Evolutionary conservation across 2,797 vertebrate species (phyloP).

Genomic region (Hyperoplus immaculatus): DNA sequence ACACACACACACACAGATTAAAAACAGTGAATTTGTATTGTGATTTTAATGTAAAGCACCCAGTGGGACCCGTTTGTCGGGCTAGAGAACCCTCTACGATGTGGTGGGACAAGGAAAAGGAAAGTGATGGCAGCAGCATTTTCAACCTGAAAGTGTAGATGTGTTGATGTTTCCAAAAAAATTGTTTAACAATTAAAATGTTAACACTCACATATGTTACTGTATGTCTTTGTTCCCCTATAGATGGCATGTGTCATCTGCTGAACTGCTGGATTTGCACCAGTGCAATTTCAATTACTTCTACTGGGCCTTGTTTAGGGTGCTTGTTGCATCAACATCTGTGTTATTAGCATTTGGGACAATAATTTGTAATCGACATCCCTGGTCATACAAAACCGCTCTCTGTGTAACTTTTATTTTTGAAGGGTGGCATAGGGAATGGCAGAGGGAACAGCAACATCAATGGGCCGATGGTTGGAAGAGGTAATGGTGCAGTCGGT

Average conservation of each 20-base stretch:
- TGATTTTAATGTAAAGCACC: background rate
- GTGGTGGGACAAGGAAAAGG: background rate
- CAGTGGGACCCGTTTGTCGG: background rate
- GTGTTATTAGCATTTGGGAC: background rate
- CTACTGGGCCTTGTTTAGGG: background rate
- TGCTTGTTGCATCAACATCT: background rate
- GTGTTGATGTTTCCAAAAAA: background rate
- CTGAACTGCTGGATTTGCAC: background rate
- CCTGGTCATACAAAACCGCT: background rate
- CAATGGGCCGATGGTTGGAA: constrained; percentile 58
- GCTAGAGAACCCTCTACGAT: no score
- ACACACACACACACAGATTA: background rate
- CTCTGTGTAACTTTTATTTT: background rate
- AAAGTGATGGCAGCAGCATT: background rate
- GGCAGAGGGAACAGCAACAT: constrained; percentile 67
- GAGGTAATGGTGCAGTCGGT: constrained; percentile 62
- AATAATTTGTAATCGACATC: background rate
- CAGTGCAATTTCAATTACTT: background rate
- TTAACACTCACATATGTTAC: no score
- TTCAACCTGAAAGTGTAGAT: background rate
- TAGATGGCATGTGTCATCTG: background rate
- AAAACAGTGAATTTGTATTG: background rate
- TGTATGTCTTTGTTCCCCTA: constrained; percentile 8
- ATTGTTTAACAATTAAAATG: background rate
- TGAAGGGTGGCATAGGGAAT: constrained; percentile 72